Evolutionary conservation across 1,140 invertebrate genomes (phyloP), one percentile per base, ranked within the genome.

Genomic region (Spodoptera litura): DNA sequence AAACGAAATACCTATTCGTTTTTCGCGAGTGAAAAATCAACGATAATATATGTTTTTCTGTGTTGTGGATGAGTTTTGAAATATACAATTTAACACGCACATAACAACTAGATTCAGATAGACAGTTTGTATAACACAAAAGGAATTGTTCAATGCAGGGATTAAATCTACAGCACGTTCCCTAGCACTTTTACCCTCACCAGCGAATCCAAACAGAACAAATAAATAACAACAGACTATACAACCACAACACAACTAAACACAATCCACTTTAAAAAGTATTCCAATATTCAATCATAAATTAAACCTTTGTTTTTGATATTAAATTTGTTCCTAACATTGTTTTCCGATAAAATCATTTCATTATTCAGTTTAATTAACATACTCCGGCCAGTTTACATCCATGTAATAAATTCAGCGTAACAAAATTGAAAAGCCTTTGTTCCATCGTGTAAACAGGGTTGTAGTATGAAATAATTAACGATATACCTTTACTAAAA

Each of bases 361-460:
- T 77, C 74, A 83, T 83, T 86, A 78, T 86, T 61, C 81, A 78
- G 74, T 78, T 85, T 86, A 88, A 86, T 88, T 85, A 86, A 85
- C 82, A 80, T 70, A 78, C 73, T 81, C 59, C 78, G 71, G 79
- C 73, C 58, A 72, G 79, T 72, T 44, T 79, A 80, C 82, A 79
- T 70, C 66, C 73, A 78, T 83, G 82, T 64, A 51, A 76, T 61
- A 80, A 81, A 81, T 84, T 82, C 59, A 81, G 78, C 74, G 77
- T 81, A 79, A 81, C 80, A 27, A 79, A 78, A 79, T 79, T 79
- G 78, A 79, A 78, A 73, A 79, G 78, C 78, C 64, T 73, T 73
- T 64, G 70, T 64, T 59, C 15, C 25, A 62, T 5, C 20, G 51
- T 44, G 74, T 77, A 78, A 49, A 78, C 76, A 51, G 0, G 25